A percentile compares a stretch with the other conserved stretches of the same genome.
Evolutionary conservation across 30 jellyfish, hydroid and myxozoan genomes (phyloP).

Genomic region (Euphysa ruthae): DNA sequence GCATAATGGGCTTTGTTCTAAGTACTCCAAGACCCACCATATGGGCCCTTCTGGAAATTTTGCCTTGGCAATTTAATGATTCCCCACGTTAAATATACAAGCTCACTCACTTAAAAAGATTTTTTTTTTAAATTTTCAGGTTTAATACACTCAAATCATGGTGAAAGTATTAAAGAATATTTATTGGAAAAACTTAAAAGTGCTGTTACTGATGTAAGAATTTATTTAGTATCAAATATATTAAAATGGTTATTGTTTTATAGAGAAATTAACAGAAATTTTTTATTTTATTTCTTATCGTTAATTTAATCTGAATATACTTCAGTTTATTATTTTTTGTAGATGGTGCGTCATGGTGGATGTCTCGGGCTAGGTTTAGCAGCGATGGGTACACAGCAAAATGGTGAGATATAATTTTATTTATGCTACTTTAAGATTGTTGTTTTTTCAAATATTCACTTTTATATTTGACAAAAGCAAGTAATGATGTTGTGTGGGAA

Average conservation of each 20-base stretch:
- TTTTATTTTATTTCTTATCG: background rate
- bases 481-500: too few species aligned
- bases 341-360: slow-evolving; percentile 99
- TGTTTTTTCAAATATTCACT: too few species aligned
- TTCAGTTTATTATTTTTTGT: background rate
- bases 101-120: too few species aligned
- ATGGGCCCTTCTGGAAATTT: too few species aligned
- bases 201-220: slow-evolving; percentile 83
- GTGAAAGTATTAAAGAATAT: slow-evolving; percentile 67
- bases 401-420: slow-evolving; percentile 37
- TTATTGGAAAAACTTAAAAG: slow-evolving; percentile 73
- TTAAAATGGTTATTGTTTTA: background rate
- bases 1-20: too few species aligned
- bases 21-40: too few species aligned
- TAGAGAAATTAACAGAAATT: background rate
- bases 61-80: too few species aligned
- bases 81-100: too few species aligned
- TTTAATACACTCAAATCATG: slow-evolving; percentile 87
- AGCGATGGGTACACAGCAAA: slow-evolving; percentile 98
- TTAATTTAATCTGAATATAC: background rate
- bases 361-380: slow-evolving; percentile 96
- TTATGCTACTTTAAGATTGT: background rate
- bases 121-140: slow-evolving; percentile 39
- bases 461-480: too few species aligned
- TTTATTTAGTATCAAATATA: background rate